Percentiles rank a stretch among this genome's conserved stretches.
phyloP scores from a whole-genome alignment of 2,113 vertebrate genomes.

The Hucho hucho region DNA sequence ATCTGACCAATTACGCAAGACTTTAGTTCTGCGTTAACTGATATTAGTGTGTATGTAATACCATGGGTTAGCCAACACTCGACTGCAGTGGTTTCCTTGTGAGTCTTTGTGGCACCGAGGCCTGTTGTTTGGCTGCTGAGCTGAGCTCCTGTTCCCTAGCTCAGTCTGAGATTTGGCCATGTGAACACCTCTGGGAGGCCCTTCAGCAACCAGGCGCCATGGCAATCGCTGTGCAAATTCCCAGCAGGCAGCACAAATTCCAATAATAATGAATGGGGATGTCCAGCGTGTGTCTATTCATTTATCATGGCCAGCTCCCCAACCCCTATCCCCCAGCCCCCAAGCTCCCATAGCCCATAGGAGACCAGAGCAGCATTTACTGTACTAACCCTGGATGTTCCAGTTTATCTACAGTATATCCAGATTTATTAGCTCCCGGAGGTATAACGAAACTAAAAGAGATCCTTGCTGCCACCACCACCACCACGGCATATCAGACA shows the following conservation, averaged over 20 bases:
- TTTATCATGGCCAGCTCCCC: conserved; percentile 39
- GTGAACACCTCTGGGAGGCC: conserved; percentile 43
- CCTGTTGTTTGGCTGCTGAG: conserved; percentile 26
- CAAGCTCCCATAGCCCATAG: conserved; percentile 38
- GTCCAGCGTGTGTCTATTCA: conserved; percentile 61
- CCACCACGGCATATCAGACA: conserved; percentile 42
- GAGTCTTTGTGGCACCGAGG: conserved; percentile 30
- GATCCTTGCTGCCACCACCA: conserved; percentile 50
- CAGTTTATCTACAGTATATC: conserved; percentile 37
- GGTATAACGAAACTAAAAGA: conserved; percentile 30
- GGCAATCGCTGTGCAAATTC: conserved; percentile 53
- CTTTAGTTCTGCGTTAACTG: no score
- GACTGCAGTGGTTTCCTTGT: conserved; percentile 28
- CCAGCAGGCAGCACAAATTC: conserved; percentile 54
- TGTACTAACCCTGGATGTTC: neutral
- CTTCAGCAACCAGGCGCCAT: conserved; percentile 44
- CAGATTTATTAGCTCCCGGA: conserved; percentile 46
- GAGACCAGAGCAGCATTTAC: conserved; percentile 23
- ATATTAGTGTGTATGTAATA: neutral
- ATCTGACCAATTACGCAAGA: no score
- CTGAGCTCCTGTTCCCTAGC: conserved; percentile 43
- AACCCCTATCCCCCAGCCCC: neutral
- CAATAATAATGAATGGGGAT: conserved; percentile 68
- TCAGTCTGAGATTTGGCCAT: conserved; percentile 45
- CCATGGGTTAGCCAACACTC: conserved; percentile 19